These are phyloP conservation scores for Andricus grossulariae DNA, from an alignment of 1,140 invertebrate genomes.

Conservation along the genomic window DNA sequence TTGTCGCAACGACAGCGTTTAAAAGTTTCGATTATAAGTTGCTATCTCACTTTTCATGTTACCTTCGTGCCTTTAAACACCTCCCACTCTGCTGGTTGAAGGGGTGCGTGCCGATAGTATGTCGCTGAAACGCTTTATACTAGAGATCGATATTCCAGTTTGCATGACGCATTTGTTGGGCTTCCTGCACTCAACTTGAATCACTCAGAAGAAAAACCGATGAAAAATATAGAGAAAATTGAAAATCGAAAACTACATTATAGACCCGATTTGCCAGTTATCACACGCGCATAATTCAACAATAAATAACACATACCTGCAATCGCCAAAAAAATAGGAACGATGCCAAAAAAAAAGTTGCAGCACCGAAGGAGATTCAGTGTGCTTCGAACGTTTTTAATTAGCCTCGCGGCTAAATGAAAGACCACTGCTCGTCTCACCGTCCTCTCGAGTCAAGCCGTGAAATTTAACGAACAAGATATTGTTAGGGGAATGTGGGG, in stretches of 20 bases:
- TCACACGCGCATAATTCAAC: background rate
- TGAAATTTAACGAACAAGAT: slow-evolving; percentile 50
- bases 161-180: slow-evolving; percentile 49
- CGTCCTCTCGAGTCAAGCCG: slow-evolving; percentile 20
- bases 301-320: background rate
- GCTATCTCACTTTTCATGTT: slow-evolving; percentile 41
- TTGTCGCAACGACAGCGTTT: background rate
- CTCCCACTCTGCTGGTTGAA: slow-evolving; percentile 36
- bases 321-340: background rate
- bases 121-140: slow-evolving; percentile 42
- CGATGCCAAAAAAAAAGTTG: background rate
- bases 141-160: slow-evolving; percentile 58
- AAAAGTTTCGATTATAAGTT: slow-evolving; percentile 23
- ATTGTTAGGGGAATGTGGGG: slow-evolving; percentile 20
- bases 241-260: slow-evolving; percentile 1
- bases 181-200: slow-evolving; percentile 35
- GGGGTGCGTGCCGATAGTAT: slow-evolving; percentile 55
- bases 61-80: slow-evolving; percentile 45
- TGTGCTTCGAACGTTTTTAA: slow-evolving; percentile 48
- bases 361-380: slow-evolving; percentile 24
- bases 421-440: slow-evolving; percentile 33
- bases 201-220: background rate
- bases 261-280: background rate
- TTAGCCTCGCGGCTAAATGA: slow-evolving; percentile 51
- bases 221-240: background rate